These are phyloP conservation scores for Phalacrocorax pelagicus DNA, from an alignment of 2,113 vertebrate species.

Conservation along the genomic window DNA sequence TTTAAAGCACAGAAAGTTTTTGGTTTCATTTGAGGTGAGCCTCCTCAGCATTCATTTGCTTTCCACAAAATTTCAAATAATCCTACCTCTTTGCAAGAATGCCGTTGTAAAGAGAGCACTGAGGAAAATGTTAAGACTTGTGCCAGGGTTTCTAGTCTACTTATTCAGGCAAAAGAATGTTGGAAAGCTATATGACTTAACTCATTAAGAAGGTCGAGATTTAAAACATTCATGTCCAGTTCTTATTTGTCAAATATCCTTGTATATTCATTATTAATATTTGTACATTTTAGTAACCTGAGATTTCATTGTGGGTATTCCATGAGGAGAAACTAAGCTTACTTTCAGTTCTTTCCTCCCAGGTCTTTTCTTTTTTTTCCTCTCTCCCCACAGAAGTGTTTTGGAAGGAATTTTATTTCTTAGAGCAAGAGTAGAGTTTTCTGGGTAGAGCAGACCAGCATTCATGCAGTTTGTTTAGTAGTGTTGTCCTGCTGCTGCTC, in stretches of 20 bases:
- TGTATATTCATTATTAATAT: not conserved
- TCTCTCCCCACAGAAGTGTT: not conserved
- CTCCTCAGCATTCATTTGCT: not conserved
- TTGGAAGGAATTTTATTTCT: not conserved
- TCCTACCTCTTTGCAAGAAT: not conserved
- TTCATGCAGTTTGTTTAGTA: not conserved
- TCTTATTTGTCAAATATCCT: not conserved
- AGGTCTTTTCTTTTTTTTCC: not conserved
- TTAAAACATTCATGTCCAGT: not conserved
- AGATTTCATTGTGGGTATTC: not conserved
- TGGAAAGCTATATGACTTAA: not conserved
- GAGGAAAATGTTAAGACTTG: not conserved
- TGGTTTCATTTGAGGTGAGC: not conserved
- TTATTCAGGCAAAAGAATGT: not conserved
- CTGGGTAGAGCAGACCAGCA: not conserved
- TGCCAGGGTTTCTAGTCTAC: not conserved
- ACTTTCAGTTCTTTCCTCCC: not conserved
- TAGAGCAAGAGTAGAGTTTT: not conserved
- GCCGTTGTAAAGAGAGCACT: not conserved
- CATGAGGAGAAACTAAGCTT: not conserved
- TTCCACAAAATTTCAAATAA: not conserved
- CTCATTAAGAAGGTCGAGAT: not conserved
- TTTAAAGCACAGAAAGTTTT: not conserved
- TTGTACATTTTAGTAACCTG: not conserved
- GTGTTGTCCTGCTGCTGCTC: not conserved